Evolutionary conservation across 1,140 invertebrate genomes (phyloP).

Genomic region (Littorina saxatilis): DNA sequence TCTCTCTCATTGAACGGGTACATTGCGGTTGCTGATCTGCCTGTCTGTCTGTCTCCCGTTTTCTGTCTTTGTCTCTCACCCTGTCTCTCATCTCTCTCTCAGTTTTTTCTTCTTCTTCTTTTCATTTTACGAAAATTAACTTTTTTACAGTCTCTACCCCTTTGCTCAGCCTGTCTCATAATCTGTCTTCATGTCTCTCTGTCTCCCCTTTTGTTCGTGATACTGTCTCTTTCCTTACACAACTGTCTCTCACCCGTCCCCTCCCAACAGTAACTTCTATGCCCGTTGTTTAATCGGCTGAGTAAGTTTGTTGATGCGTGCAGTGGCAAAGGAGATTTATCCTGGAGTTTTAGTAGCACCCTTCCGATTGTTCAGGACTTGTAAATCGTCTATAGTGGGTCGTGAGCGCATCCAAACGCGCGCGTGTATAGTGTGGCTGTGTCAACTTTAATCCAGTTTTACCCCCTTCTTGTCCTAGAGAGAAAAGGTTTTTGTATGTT

Average conservation of each 20-base stretch:
- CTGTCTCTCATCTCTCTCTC: background rate
- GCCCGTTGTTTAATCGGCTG: no score
- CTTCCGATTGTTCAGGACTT: constrained; percentile 92
- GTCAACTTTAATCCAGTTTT: no score
- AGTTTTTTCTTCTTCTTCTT: background rate
- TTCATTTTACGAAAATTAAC: no score
- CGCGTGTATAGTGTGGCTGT: constrained; percentile 79
- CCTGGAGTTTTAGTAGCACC: constrained; percentile 90
- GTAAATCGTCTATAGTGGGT: constrained; percentile 87
- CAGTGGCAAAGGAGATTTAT: no score
- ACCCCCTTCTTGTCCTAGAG: background rate
- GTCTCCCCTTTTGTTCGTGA: no score
- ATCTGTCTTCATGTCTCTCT: no score
- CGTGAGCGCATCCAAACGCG: constrained; percentile 93
- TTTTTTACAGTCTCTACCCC: no score
- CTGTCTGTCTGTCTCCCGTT: background rate
- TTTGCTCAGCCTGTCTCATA: no score
- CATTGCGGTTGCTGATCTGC: background rate
- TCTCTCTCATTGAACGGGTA: no score
- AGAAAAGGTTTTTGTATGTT: background rate
- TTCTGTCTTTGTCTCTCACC: background rate
- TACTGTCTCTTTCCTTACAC: no score
- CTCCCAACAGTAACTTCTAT: background rate
- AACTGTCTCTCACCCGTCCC: background rate
- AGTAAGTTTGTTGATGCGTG: no score